Evolutionary conservation across 2,797 vertebrate genomes (phyloP), one percentile per base, ranked within the genome.

Genomic region (Limnodromus scolopaceus): DNA sequence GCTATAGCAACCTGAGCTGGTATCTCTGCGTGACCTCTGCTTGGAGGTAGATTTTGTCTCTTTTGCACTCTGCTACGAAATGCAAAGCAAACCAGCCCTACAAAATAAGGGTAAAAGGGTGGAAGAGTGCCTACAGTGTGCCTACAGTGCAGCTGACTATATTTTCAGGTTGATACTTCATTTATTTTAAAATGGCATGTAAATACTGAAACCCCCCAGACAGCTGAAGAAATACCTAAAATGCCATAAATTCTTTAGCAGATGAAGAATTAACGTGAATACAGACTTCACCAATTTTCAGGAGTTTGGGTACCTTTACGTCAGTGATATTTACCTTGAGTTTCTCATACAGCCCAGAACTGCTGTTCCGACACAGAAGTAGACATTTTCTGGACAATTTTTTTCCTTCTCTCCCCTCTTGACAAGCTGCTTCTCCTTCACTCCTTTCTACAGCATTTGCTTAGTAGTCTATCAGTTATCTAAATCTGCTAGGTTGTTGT

Each of bases 171-270:
- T 93, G 74, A 85, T 91, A 87, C 34, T 8, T 92, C 54, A 54
- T 89, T 93, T 17, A 71, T 92, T 97, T 91, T 58, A 20, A 92
- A 92, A 89, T 54, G 86, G 86, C 76, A 95, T 89, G 75, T 92
- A 95, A 95, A 92, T 93, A 92, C 30, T 87, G 48, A 93, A 87
- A 1, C 53, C 53, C 70, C 86, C 81, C 10, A 84, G 88, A 94
- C 55, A 84, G 76, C 79, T 53, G 66, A 86, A 95, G 79, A 92
- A 94, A 96, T 95, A 72, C 79, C 58, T 90, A 84, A 95, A 92
- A 96, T 96, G 83, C 92, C 96, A 78, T 84, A 88, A 95, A 87
- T 94, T 83, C 93, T 95, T 96, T 30, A 87, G 78, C 39, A 93
- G 91, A 90, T 78, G 94, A 80, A 86, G 80, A 96, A 91, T 81